phyloP scores from a whole-genome alignment of 92 coral and sea anemone genomes.

The Metridium senile region DNA sequence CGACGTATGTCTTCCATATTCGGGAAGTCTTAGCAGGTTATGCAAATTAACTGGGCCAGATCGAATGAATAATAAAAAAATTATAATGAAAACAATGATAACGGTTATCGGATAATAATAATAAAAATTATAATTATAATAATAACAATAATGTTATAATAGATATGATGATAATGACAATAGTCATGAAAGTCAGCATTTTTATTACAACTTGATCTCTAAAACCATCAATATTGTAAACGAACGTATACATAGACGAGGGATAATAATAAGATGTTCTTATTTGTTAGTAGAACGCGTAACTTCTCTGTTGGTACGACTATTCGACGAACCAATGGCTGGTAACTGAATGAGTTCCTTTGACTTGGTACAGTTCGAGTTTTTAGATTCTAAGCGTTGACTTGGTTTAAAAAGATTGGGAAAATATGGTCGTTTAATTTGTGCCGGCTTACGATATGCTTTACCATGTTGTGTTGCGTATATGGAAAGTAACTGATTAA shows the following conservation, averaged over 20 bases:
- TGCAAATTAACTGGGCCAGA: too few species aligned
- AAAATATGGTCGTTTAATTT: constrained; percentile 70
- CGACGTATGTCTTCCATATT: too few species aligned
- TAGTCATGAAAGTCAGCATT: background rate
- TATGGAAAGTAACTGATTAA: constrained; percentile 71
- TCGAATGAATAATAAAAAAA: too few species aligned
- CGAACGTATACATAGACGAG: background rate
- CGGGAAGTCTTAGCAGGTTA: too few species aligned
- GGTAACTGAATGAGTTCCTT: constrained; percentile 24
- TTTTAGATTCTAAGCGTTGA: constrained; percentile 11
- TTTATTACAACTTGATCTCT: background rate
- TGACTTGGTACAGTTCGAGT: constrained; percentile 14
- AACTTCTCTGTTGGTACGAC: background rate
- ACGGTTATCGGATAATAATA: too few species aligned
- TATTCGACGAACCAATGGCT: background rate
- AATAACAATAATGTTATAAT: too few species aligned
- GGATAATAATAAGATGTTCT: background rate
- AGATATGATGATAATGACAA: too few species aligned
- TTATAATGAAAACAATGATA: too few species aligned
- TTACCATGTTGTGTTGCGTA: constrained; percentile 86
- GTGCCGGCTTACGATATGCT: constrained; percentile 74
- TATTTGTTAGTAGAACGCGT: background rate
- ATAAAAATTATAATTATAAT: too few species aligned
- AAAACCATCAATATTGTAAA: background rate
- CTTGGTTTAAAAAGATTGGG: constrained; percentile 69